phyloP scores from a whole-genome alignment of 92 coral and sea anemone genomes.

The Anthopleura xanthogrammica region DNA sequence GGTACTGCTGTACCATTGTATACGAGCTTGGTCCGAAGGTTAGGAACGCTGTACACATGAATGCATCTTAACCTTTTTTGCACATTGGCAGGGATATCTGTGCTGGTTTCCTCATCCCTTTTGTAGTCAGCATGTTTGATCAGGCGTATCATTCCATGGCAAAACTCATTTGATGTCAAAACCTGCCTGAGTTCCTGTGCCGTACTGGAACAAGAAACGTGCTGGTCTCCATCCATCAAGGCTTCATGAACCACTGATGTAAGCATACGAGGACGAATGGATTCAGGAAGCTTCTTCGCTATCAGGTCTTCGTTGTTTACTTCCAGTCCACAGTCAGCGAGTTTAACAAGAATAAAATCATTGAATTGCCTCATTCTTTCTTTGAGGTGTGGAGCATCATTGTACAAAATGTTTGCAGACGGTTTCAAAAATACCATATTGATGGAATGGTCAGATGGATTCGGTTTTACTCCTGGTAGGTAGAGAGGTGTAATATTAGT shows the following conservation, averaged over 20 bases:
- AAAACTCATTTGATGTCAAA: constrained; percentile 47
- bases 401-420: constrained; percentile 56
- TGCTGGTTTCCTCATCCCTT: constrained; percentile 8
- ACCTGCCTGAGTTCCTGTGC: constrained; percentile 36
- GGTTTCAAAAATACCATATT: constrained; percentile 28
- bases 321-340: constrained; percentile 35
- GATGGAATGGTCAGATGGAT: background rate
- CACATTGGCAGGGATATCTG: constrained; percentile 19
- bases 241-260: constrained; percentile 48
- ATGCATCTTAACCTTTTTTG: constrained; percentile 34
- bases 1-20: constrained; percentile 40
- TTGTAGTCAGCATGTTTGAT: constrained; percentile 46
- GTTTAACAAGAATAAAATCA: constrained; percentile 47
- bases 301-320: constrained; percentile 38
- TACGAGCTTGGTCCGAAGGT: constrained; percentile 33
- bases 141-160: constrained; percentile 48
- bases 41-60: constrained; percentile 16
- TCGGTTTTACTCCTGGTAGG: constrained; percentile 36
- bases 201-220: background rate
- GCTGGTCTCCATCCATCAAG: constrained; percentile 15
- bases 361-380: constrained; percentile 34
- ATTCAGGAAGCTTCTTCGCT: constrained; percentile 33
- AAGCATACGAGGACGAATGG: constrained; percentile 47
- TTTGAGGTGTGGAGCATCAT: constrained; percentile 53
- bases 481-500: constrained; percentile 17